Conservation (phyloP, 2,797 vertebrate species). For the Naso thynnoides region DNA sequence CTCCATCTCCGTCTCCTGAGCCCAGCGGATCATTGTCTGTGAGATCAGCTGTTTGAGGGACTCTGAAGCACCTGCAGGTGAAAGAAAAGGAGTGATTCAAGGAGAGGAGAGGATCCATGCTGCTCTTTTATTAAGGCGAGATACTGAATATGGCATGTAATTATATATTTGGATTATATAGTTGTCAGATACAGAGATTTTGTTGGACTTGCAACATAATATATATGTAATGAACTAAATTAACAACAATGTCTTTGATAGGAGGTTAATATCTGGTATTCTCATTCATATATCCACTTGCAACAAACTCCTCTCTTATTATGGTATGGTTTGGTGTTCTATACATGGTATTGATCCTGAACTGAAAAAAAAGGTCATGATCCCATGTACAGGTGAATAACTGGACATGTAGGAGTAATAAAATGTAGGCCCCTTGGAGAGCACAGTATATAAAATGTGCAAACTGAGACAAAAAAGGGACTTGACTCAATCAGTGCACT, state of each 20-base stretch:
- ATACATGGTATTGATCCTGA: background rate
- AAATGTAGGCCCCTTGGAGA: background rate
- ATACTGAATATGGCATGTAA: background rate
- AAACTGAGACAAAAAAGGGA: slow-evolving; percentile 5
- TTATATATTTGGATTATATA: background rate
- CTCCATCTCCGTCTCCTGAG: slow-evolving; percentile 91
- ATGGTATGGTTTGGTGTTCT: background rate
- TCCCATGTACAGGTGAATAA: background rate
- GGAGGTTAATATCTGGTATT: background rate
- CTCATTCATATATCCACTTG: background rate
- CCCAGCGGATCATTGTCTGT: slow-evolving; percentile 92
- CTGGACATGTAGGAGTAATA: background rate
- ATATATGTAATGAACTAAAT: background rate
- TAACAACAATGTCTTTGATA: background rate
- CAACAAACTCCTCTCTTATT: background rate
- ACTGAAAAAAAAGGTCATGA: background rate
- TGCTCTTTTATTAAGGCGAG: too few species aligned
- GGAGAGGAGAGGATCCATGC: background rate
- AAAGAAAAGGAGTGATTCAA: slow-evolving; percentile 19
- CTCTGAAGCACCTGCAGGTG: slow-evolving; percentile 74
- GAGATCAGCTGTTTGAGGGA: slow-evolving; percentile 92
- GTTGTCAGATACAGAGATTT: background rate
- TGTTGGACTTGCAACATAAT: background rate
- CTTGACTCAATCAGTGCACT: slow-evolving; percentile 28
- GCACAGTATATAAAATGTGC: background rate